Conservation (phyloP, 2,888 invertebrate genomes). For the Vannuccia rotundouncinata region DNA sequence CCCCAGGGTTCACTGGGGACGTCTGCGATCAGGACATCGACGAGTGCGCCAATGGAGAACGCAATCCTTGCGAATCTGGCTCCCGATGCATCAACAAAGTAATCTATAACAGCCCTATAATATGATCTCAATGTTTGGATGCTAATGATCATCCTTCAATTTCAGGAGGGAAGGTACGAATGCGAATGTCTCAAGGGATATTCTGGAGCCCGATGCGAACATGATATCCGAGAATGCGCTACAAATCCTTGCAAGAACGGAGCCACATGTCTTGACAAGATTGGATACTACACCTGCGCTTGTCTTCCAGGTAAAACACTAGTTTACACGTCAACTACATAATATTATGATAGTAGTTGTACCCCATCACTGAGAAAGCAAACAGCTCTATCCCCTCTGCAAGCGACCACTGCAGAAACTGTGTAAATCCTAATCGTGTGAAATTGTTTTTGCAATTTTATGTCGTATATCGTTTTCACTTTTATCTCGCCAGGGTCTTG, state of each 20-base stretch:
- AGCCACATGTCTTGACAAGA: constrained; percentile 28
- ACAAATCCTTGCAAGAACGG: constrained; percentile 33
- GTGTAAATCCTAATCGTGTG: no score
- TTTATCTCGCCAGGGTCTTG: no score
- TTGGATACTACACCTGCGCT: constrained; percentile 24
- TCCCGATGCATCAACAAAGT: constrained; percentile 30
- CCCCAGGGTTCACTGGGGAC: constrained; percentile 34
- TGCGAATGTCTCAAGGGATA: constrained; percentile 35
- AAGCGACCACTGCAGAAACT: no score
- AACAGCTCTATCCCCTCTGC: no score
- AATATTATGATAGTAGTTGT: neutral
- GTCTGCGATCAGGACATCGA: constrained; percentile 31
- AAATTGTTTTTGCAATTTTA: no score
- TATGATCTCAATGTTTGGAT: neutral
- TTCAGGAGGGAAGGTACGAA: neutral
- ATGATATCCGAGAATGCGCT: constrained; percentile 35
- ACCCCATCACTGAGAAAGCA: no score
- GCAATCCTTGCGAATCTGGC: constrained; percentile 21
- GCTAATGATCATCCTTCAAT: neutral
- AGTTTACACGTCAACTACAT: neutral
- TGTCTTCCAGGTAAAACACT: constrained; percentile 31
- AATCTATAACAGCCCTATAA: neutral
- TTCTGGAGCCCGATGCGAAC: constrained; percentile 29
- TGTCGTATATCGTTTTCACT: no score
- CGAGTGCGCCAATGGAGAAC: constrained; percentile 31